phyloP scores from a whole-genome alignment of 2,888 invertebrate species.

The Tanaodytes sp. region DNA sequence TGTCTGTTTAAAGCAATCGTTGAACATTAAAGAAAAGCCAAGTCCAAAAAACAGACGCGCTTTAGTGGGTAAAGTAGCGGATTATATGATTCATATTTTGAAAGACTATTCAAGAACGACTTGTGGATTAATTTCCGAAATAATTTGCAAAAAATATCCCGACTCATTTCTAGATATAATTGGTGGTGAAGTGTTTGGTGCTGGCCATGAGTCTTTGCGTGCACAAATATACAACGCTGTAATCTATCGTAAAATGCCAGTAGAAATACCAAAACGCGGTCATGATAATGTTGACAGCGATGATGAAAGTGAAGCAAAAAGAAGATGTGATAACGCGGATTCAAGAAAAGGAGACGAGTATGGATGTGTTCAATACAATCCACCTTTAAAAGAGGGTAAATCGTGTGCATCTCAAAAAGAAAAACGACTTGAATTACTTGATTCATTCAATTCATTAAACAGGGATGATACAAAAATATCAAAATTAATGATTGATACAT shows the following conservation, averaged over 20 bases:
- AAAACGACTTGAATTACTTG: conserved; percentile 3
- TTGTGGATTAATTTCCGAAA: no score
- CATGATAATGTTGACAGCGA: neutral
- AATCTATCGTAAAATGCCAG: conserved; percentile 24
- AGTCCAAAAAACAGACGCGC: no score
- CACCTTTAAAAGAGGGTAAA: conserved; percentile 4
- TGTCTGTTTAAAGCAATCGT: no score
- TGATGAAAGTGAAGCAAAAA: neutral
- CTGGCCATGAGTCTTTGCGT: conserved; percentile 15
- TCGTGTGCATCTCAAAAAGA: conserved; percentile 17
- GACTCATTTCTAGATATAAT: no score
- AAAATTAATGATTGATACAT: conserved; percentile 28
- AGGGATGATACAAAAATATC: neutral
- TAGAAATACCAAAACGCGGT: no score
- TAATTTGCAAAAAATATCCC: no score
- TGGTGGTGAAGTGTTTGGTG: conserved; percentile 11
- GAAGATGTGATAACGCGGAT: neutral
- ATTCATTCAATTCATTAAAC: conserved; percentile 1
- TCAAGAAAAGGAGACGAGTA: neutral
- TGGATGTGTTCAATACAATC: neutral
- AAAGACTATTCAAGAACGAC: no score
- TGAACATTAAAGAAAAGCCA: no score
- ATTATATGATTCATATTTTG: no score
- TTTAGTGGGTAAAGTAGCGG: no score
- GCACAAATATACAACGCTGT: conserved; percentile 24